phyloP scores from a whole-genome alignment of 2,797 vertebrate genomes.

The Acropternis orthonyx region DNA sequence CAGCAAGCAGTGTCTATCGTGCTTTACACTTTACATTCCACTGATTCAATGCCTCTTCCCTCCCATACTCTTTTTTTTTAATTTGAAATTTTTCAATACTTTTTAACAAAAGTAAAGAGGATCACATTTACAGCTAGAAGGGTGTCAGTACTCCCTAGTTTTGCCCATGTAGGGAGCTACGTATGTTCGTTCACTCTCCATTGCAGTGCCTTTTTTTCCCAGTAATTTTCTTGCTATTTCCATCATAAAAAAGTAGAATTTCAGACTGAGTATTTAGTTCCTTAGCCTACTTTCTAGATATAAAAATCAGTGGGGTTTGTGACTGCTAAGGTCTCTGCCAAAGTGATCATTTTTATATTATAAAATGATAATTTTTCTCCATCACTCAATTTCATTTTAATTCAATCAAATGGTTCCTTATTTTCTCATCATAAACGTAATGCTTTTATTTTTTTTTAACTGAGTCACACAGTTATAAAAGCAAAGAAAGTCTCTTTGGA shows the following conservation, averaged over 20 bases:
- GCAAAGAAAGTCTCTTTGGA: not conserved
- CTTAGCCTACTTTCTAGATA: not conserved
- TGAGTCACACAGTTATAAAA: not conserved
- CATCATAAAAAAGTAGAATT: not conserved
- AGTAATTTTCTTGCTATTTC: not conserved
- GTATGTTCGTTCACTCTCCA: not conserved
- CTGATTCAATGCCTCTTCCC: rapidly evolving
- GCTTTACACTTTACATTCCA: not conserved
- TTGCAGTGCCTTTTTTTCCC: not conserved
- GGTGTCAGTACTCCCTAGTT: not conserved
- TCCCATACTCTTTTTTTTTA: rapidly evolving
- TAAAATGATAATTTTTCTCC: not conserved
- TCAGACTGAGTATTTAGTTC: not conserved
- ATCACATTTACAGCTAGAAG: not conserved
- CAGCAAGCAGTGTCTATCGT: not conserved
- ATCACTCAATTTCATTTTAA: not conserved
- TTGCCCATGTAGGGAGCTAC: not conserved
- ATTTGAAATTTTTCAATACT: not conserved
- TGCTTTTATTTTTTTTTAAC: not conserved
- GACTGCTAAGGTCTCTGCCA: not conserved
- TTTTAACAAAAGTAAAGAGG: not conserved
- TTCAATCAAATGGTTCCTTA: not conserved
- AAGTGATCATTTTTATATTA: not conserved
- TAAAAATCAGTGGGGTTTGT: not conserved
- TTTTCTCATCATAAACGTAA: not conserved